Evolutionary conservation across 2,888 invertebrate species (phyloP).

Genomic region (Dasysyrphus tricinctus): DNA sequence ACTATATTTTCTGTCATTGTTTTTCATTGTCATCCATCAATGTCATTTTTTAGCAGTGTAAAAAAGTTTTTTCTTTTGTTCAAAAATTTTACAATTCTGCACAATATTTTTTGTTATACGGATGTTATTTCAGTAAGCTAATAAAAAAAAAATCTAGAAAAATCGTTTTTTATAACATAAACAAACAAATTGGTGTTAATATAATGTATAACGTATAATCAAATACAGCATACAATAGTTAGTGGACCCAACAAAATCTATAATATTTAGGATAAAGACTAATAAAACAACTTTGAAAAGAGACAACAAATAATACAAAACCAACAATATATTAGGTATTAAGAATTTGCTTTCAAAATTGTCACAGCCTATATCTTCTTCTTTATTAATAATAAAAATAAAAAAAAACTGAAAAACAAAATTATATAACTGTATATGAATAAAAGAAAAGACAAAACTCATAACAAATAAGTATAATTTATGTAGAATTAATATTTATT

Average conservation of each 20-base stretch:
- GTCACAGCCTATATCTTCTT: constrained; percentile 58
- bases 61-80: constrained; percentile 1
- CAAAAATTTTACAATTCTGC: constrained; percentile 33
- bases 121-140: constrained; percentile 52
- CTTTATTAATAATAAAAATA: constrained; percentile 13
- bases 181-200: constrained; percentile 46
- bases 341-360: constrained; percentile 62
- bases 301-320: neutral
- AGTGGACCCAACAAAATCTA: constrained; percentile 59
- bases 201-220: constrained; percentile 44
- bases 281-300: constrained; percentile 5
- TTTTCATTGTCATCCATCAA: constrained; percentile 15
- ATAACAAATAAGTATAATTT: constrained; percentile 16
- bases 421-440: constrained; percentile 17
- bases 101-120: constrained; percentile 70
- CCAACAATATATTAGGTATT: constrained; percentile 33
- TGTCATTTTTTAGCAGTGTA: neutral
- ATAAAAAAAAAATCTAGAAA: constrained; percentile 9
- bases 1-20: neutral
- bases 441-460: constrained; percentile 1
- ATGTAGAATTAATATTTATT: constrained; percentile 7
- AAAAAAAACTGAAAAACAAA: neutral
- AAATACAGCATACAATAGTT: constrained; percentile 59
- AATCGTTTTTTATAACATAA: constrained; percentile 27
- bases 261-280: constrained; percentile 34